These are phyloP conservation scores for Hippocampus comes DNA, from an alignment of 2,113 vertebrate species.

Conservation along the genomic window DNA sequence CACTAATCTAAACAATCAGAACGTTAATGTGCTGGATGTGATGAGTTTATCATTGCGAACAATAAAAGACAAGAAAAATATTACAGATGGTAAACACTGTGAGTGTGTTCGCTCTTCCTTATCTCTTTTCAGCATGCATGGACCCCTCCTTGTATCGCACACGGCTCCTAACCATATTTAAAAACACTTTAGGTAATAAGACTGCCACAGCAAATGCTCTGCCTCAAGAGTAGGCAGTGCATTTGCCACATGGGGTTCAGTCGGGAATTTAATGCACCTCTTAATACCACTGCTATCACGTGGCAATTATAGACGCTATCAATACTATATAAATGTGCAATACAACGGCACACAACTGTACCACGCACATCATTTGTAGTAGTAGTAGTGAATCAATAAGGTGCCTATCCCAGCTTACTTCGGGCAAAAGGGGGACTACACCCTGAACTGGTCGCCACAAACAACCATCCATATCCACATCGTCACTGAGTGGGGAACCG, in stretches of 20 bases:
- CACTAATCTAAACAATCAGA: neutral
- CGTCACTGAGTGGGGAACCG: no score
- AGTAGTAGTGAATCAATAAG: neutral
- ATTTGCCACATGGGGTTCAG: neutral
- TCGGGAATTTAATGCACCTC: neutral
- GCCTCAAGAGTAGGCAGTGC: neutral
- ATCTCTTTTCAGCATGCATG: slow-evolving; percentile 41
- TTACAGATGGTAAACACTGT: neutral
- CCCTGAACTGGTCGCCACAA: no score
- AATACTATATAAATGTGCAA: neutral
- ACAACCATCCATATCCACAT: no score
- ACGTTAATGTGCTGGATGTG: neutral
- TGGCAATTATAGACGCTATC: neutral
- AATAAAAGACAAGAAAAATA: neutral
- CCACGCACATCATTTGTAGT: neutral
- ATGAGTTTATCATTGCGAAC: slow-evolving; percentile 13
- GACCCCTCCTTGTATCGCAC: slow-evolving; percentile 21
- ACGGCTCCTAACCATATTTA: slow-evolving; percentile 6
- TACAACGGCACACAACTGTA: neutral
- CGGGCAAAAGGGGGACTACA: no score
- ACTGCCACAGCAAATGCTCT: neutral
- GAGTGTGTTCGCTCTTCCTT: slow-evolving; percentile 20
- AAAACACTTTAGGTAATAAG: slow-evolving; percentile 13
- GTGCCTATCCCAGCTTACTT: no score
- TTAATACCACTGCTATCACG: neutral